Percentiles rank a stretch among this genome's conserved stretches.
Evolutionary conservation across 2,888 invertebrate genomes (phyloP).

Genomic region (Ernsta delagoae): DNA sequence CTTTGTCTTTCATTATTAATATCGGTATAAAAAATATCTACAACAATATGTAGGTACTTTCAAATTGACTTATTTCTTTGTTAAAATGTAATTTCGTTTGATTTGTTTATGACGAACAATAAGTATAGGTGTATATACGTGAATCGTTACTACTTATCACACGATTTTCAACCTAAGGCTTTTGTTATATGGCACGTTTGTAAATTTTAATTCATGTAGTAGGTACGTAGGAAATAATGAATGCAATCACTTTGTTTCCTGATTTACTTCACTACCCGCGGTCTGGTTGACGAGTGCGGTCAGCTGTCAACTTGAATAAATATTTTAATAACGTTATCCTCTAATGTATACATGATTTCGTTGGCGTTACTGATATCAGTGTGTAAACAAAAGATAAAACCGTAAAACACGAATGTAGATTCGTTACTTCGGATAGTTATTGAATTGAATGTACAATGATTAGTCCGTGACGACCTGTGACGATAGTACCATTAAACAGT

Average conservation of each 20-base stretch:
- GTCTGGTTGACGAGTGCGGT: neutral
- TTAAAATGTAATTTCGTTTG: no score
- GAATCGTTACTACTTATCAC: neutral
- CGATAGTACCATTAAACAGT: neutral
- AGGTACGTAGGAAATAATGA: no score
- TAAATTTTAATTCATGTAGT: neutral
- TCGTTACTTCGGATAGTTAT: conserved; percentile 32
- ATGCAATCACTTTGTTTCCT: neutral
- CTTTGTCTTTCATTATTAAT: no score
- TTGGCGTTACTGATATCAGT: conserved; percentile 41
- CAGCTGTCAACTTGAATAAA: neutral
- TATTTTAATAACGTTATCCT: conserved; percentile 5
- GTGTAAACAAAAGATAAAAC: conserved; percentile 46
- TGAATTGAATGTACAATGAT: conserved; percentile 9
- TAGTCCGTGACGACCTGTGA: neutral
- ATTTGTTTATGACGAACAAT: no score
- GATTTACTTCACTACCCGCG: conserved; percentile 29
- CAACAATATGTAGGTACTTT: no score
- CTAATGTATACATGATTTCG: conserved; percentile 9
- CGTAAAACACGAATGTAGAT: conserved; percentile 9
- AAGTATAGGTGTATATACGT: neutral
- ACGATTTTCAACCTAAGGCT: neutral
- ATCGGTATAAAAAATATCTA: no score
- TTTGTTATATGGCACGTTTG: neutral
- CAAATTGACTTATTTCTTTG: no score